phyloP scores from a whole-genome alignment of 1,140 invertebrate species.

The Macrosteles quadrilineatus region DNA sequence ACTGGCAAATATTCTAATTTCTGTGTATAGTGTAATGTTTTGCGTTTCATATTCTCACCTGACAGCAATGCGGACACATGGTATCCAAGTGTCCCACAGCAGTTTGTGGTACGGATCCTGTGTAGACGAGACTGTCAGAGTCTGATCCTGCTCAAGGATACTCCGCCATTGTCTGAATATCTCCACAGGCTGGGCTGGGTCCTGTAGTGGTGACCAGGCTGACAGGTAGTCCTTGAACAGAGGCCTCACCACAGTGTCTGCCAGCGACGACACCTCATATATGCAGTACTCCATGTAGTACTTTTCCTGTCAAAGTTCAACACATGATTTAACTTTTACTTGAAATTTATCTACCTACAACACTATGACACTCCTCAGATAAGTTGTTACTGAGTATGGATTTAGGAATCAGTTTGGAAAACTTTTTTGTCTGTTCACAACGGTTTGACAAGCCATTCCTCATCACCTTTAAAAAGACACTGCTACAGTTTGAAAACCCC shows the following conservation, averaged over 20 bases:
- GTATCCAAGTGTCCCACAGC: conserved; percentile 91
- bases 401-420: too few relatives aligned
- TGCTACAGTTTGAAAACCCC: too few relatives aligned
- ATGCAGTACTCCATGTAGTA: conserved; percentile 63
- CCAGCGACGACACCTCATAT: conserved; percentile 65
- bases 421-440: too few relatives aligned
- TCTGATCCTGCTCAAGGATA: conserved; percentile 59
- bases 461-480: too few relatives aligned
- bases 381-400: too few relatives aligned
- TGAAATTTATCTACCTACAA: too few relatives aligned
- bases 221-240: conserved; percentile 67
- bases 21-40: too few relatives aligned
- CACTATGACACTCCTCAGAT: too few relatives aligned
- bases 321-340: too few relatives aligned
- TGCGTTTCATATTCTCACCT: too few relatives aligned
- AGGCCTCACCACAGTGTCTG: conserved; percentile 63
- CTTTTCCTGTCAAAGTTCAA: conserved; percentile 52
- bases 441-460: too few relatives aligned
- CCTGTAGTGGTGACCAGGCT: conserved; percentile 73
- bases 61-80: conserved; percentile 68
- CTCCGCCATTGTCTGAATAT: conserved; percentile 73
- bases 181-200: conserved; percentile 60
- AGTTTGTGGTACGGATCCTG: conserved; percentile 78
- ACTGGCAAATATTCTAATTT: too few relatives aligned
- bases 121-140: conserved; percentile 51